Evolutionary conservation across 2,797 vertebrate genomes (phyloP).

Genomic region (Chaetophractus vellerosus): DNA sequence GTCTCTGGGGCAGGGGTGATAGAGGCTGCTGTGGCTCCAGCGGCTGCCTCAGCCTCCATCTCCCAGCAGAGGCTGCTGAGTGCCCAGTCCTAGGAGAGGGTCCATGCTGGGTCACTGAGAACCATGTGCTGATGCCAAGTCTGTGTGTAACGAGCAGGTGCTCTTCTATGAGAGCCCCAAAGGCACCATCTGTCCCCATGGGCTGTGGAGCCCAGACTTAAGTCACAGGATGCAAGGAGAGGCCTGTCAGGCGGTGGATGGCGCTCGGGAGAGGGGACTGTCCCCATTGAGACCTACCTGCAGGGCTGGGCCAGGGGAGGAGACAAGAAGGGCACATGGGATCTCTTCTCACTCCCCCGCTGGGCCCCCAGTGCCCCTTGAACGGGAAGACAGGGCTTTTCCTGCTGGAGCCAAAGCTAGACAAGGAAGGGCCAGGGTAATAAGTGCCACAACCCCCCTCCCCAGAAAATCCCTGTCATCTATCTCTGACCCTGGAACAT

Average conservation of each 20-base stretch:
- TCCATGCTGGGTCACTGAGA: neutral
- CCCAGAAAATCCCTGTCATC: neutral
- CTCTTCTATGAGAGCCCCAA: neutral
- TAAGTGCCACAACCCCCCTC: neutral
- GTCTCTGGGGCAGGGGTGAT: no score
- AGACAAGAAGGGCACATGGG: neutral
- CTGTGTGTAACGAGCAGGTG: neutral
- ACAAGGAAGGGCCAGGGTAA: neutral
- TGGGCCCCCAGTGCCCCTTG: neutral
- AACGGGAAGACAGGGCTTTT: neutral
- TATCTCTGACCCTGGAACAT: neutral
- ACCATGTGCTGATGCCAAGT: neutral
- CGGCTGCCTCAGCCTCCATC: neutral
- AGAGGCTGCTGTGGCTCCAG: neutral
- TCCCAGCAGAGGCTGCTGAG: neutral
- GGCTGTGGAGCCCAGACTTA: neutral
- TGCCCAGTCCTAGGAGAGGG: neutral
- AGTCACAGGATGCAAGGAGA: neutral
- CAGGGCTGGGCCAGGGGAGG: neutral
- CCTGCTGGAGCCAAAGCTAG: neutral
- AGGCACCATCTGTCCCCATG: neutral
- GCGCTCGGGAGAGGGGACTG: neutral
- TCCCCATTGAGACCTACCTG: neutral
- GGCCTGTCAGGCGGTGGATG: neutral
- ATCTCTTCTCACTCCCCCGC: neutral